Conservation (phyloP, 2,888 invertebrate genomes). For the Halictus quadricinctus region DNA sequence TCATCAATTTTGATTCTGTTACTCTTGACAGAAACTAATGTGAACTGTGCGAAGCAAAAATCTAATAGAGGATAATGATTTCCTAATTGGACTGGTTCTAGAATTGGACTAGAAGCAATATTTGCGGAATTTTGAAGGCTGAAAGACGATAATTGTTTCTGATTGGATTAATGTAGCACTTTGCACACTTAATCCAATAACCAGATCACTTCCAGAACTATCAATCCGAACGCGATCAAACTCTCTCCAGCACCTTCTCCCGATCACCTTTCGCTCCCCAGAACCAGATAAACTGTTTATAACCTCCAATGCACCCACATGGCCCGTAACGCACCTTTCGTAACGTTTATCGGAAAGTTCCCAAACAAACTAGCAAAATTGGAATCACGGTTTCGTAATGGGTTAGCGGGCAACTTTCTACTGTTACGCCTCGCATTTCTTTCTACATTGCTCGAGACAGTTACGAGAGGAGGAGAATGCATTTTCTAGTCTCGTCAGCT, state of each 20-base stretch:
- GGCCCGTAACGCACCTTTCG: neutral
- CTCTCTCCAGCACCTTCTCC: neutral
- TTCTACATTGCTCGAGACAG: neutral
- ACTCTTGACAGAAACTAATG: too few relatives aligned
- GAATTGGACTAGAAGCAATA: too few relatives aligned
- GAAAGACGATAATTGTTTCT: too few relatives aligned
- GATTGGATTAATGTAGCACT: too few relatives aligned
- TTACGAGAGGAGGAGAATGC: neutral
- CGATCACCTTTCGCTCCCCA: neutral
- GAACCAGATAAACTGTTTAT: neutral
- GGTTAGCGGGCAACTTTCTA: constrained; percentile 2
- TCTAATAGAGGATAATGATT: too few relatives aligned
- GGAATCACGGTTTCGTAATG: neutral
- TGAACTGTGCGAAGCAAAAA: too few relatives aligned
- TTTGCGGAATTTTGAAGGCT: too few relatives aligned
- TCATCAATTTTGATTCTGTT: too few relatives aligned
- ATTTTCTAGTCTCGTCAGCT: neutral
- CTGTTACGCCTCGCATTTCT: neutral
- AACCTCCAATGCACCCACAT: neutral
- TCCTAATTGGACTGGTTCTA: too few relatives aligned
- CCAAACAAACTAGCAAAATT: constrained; percentile 1
- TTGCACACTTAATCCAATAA: neutral
- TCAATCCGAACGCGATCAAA: neutral
- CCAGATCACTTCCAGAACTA: neutral
- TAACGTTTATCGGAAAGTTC: neutral